Percentiles rank a stretch among this genome's conserved stretches.
Conservation (phyloP, 2,888 invertebrate genomes). For the Ectropis crepuscularia region DNA sequence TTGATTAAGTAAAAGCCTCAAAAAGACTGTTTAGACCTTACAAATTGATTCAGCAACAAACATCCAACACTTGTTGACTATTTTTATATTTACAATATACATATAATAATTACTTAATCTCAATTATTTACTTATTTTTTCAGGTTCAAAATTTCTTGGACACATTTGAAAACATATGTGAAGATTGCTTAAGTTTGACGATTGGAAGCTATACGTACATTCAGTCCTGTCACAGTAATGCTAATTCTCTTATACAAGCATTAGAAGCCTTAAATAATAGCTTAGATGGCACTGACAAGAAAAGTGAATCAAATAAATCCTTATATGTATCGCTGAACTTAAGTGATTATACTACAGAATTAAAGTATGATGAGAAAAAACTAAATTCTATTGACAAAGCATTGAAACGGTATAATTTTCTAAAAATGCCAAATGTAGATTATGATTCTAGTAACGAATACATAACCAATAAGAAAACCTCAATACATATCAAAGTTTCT, state of each 20-base stretch:
- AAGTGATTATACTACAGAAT: conserved; percentile 52
- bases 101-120: not conserved
- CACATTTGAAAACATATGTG: conserved; percentile 58
- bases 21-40: no score
- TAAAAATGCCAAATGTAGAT: conserved; percentile 29
- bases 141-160: conserved; percentile 57
- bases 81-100: not conserved
- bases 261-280: conserved; percentile 51
- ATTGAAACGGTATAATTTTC: conserved; percentile 46
- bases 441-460: conserved; percentile 24
- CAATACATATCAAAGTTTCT: conserved; percentile 20
- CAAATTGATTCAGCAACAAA: no score
- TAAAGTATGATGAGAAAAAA: conserved; percentile 55
- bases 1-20: no score
- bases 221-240: conserved; percentile 51
- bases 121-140: conserved; percentile 41
- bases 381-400: conserved; percentile 45
- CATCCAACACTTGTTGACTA: not conserved
- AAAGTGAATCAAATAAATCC: conserved; percentile 47
- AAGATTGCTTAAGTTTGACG: conserved; percentile 54
- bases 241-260: conserved; percentile 48
- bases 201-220: conserved; percentile 61
- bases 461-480: conserved; percentile 32
- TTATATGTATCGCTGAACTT: conserved; percentile 59
- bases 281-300: conserved; percentile 46